Conservation (phyloP, 2,113 vertebrate genomes). For the Forbesichthys papilliferus region DNA sequence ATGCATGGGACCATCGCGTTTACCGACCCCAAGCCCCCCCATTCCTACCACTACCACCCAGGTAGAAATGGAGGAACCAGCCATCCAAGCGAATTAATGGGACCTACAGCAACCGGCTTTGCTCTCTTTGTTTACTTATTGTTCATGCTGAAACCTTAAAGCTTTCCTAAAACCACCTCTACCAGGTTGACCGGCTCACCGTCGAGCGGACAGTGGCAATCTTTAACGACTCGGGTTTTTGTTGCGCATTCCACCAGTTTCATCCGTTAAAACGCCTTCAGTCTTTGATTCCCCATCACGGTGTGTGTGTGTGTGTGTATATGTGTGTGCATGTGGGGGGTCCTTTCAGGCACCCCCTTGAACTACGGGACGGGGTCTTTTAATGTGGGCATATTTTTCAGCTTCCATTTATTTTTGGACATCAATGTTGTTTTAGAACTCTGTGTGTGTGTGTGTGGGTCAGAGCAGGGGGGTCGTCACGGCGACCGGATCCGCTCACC, state of each 20-base stretch:
- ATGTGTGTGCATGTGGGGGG: too few relatives aligned
- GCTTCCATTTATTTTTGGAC: constrained; percentile 42
- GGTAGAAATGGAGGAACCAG: too few relatives aligned
- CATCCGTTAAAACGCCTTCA: too few relatives aligned
- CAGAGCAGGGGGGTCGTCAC: not conserved
- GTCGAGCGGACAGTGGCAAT: constrained; percentile 37
- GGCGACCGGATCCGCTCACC: constrained; percentile 6
- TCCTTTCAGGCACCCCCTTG: not conserved
- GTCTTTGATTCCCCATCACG: too few relatives aligned
- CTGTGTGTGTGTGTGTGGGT: too few relatives aligned
- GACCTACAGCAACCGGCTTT: too few relatives aligned
- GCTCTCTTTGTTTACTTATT: too few relatives aligned
- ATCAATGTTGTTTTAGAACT: constrained; percentile 51
- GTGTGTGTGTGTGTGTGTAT: too few relatives aligned
- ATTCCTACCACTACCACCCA: too few relatives aligned
- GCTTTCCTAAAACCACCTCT: not conserved
- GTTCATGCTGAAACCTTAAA: too few relatives aligned
- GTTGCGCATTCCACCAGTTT: too few relatives aligned
- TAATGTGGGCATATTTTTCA: not conserved
- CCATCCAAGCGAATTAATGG: too few relatives aligned
- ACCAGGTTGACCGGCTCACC: constrained; percentile 34
- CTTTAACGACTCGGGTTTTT: constrained; percentile 43
- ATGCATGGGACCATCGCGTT: not conserved
- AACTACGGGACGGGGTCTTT: constrained; percentile 13
- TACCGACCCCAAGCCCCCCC: not conserved